Percentiles rank a stretch among this genome's conserved stretches.
phyloP scores from a whole-genome alignment of 2,888 invertebrate genomes.

The Drosophila histrio region DNA sequence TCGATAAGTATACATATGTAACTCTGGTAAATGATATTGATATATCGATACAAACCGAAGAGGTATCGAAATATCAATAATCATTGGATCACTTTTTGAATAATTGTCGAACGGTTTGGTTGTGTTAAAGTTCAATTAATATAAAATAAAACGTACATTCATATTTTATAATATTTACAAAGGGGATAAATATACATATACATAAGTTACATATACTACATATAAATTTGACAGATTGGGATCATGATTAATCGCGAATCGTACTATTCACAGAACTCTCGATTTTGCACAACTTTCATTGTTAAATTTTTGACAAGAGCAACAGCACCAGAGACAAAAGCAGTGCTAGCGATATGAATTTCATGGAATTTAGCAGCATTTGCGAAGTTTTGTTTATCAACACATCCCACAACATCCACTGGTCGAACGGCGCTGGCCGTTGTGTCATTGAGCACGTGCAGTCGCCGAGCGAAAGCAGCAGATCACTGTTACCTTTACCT shows the following conservation, averaged over 20 bases:
- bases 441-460: slow-evolving; percentile 47
- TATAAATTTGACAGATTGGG: slow-evolving; percentile 27
- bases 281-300: slow-evolving; percentile 18
- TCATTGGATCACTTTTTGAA: too few relatives aligned
- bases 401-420: slow-evolving; percentile 34
- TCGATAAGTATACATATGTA: too few relatives aligned
- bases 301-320: slow-evolving; percentile 14
- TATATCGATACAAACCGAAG: too few relatives aligned
- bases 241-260: slow-evolving; percentile 26
- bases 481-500: not conserved
- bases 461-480: slow-evolving; percentile 31
- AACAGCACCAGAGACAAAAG: slow-evolving; percentile 1
- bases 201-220: too few relatives aligned
- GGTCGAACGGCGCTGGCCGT: not conserved
- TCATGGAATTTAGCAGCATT: slow-evolving; percentile 56
- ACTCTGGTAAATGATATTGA: too few relatives aligned
- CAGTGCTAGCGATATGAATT: slow-evolving; percentile 39
- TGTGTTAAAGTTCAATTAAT: too few relatives aligned
- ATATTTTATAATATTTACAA: too few relatives aligned
- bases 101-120: too few relatives aligned
- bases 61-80: too few relatives aligned
- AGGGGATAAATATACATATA: too few relatives aligned
- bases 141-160: too few relatives aligned
- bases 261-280: slow-evolving; percentile 2
- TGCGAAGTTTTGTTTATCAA: slow-evolving; percentile 39